Base-by-base conservation (phyloP, 2,797 vertebrate genomes). In the Tenualosa ilisha region DNA sequence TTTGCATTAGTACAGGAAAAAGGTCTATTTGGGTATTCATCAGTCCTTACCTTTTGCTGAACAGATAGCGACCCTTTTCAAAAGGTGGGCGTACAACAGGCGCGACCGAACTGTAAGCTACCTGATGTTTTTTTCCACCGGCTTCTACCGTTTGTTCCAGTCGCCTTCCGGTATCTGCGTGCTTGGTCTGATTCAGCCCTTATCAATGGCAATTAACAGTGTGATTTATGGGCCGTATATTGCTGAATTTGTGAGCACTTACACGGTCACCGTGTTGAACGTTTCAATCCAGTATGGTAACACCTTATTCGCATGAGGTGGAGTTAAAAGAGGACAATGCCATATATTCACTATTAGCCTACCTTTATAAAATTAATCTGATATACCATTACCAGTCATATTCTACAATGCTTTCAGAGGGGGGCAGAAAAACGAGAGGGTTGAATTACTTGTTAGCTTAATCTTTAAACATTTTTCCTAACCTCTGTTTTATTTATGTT, bases 71-170 rank as follows among this genome's bases (percentile, higher is more conserved):
- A 17, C 65, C 65, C 31, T 72, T 68, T 72, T 37, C 13, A 40
- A 79, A 79, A 79, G 68, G 37, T 79, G 72, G 72, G 37, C 72
- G 72, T 79, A 79, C 72, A 79, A 79, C 72, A 43, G 72, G 72
- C 72, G 72, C 72, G 72, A 22, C 37, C 72, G 72, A 43, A 22
- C 40, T 79, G 37, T 22, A 79, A 46, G 59, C 15, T 79, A 79
- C 72, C 72, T 46, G 72, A 79, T 46, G 72, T 79, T 43, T 8
- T 8, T 65, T 65, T 37, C 72, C 72, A 79, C 72, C 72, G 72
- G 37, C 72, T 79, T 20, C 72, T 17, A 46, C 15, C 40, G 37
- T 75, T 68, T 13, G 37, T 79, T 72, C 7, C 40, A 79, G 72
- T 79, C 20, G 72, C 72, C 72, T 46, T 79, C 72, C 72, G 40